Percentiles rank a stretch among this genome's conserved stretches.
Conservation (phyloP, 2,113 vertebrate species). For the Tonatia bakeri region DNA sequence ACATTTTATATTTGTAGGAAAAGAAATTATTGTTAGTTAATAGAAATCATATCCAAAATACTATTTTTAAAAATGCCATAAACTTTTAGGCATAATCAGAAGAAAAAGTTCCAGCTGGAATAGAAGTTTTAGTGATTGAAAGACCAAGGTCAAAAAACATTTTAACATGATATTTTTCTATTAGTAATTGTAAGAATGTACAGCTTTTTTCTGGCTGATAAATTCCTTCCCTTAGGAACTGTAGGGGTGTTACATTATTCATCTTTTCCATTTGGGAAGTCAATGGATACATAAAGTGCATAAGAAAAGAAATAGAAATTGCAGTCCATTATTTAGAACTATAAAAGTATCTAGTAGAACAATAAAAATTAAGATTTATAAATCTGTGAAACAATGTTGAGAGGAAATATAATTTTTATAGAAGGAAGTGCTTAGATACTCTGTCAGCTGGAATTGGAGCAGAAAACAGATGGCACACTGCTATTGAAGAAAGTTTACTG, state of each 20-base stretch:
- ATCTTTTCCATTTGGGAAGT: slow-evolving; percentile 22
- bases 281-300: slow-evolving; percentile 16
- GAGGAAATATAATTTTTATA: slow-evolving; percentile 4
- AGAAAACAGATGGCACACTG: slow-evolving; percentile 20
- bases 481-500: background rate
- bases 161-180: slow-evolving; percentile 19
- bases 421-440: background rate
- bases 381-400: background rate
- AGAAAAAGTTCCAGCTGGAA: background rate
- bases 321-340: background rate
- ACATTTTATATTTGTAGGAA: background rate
- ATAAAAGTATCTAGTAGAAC: background rate
- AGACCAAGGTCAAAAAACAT: background rate
- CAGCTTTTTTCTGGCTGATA: background rate
- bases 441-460: background rate
- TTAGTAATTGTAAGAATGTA: background rate
- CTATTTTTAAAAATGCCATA: background rate
- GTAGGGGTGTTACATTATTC: background rate
- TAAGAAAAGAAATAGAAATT: slow-evolving; percentile 19
- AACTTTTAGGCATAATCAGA: background rate
- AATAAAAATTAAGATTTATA: background rate
- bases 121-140: background rate
- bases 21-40: background rate
- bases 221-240: background rate
- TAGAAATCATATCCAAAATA: background rate